These are phyloP conservation scores for Melanotaenia duboulayi DNA, from an alignment of 2,113 vertebrate species.

Conservation along the genomic window DNA sequence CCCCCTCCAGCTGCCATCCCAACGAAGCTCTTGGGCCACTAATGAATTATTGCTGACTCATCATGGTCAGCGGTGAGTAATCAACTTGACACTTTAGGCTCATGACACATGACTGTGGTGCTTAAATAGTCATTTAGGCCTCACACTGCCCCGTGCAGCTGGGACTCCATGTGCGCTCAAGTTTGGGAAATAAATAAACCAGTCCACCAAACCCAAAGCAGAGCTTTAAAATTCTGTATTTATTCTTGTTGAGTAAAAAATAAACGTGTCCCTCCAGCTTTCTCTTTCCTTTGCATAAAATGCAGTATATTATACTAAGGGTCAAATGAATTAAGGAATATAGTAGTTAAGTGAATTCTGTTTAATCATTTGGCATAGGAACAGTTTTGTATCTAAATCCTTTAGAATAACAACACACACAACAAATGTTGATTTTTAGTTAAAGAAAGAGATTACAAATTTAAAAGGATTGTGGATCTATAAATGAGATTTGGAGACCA, in stretches of 20 bases:
- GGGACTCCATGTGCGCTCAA: not conserved
- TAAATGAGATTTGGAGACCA: constrained; percentile 40
- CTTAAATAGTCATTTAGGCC: constrained; percentile 69
- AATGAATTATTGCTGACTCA: constrained; percentile 82
- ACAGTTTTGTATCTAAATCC: constrained; percentile 5
- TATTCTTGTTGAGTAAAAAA: constrained; percentile 1
- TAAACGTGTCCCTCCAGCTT: constrained; percentile 7
- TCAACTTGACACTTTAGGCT: constrained; percentile 68
- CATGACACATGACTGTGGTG: constrained; percentile 52
- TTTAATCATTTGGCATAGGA: constrained; percentile 11
- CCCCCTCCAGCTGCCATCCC: constrained; percentile 59
- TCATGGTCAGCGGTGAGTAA: constrained; percentile 70
- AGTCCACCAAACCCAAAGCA: constrained; percentile 5
- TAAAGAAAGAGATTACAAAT: constrained; percentile 32
- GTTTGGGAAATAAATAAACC: constrained; percentile 17
- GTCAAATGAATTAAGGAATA: not conserved
- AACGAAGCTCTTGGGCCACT: constrained; percentile 36
- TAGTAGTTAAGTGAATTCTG: not conserved
- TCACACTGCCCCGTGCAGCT: constrained; percentile 40
- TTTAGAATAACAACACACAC: constrained; percentile 9
- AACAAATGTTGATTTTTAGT: constrained; percentile 15
- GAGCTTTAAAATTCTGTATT: constrained; percentile 15
- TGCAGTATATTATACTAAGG: not conserved
- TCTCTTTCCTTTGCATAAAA: constrained; percentile 3
- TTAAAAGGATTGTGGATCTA: constrained; percentile 49